Percentiles rank a stretch among this genome's conserved stretches.
Conservation (phyloP, 2,113 vertebrate genomes). For the Triplophysa rosa region DNA sequence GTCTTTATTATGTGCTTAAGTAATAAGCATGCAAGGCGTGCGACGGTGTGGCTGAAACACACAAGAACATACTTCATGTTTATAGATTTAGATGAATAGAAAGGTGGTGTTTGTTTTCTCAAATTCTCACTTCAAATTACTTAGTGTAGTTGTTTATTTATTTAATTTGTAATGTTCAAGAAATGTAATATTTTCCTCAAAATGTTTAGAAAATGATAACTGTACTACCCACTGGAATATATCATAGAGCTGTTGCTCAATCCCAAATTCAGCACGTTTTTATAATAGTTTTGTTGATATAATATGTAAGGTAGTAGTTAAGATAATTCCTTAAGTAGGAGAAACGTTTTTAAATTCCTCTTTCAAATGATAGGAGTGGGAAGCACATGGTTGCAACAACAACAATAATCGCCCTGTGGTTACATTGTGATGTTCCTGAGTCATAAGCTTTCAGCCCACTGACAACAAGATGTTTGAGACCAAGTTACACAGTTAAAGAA, state of each 20-base stretch:
- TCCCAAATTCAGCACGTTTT: slow-evolving; percentile 10
- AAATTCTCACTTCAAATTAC: no score
- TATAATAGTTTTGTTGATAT: slow-evolving; percentile 25
- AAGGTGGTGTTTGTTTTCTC: no score
- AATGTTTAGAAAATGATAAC: no score
- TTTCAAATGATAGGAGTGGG: slow-evolving; percentile 40
- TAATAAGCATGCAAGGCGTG: not conserved
- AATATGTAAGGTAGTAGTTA: slow-evolving; percentile 44
- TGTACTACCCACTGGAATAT: not conserved
- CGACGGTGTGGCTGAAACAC: not conserved
- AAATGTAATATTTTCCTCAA: no score
- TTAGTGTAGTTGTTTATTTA: no score
- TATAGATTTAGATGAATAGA: no score
- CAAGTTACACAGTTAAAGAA: slow-evolving; percentile 40
- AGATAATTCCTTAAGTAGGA: slow-evolving; percentile 40
- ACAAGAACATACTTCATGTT: no score
- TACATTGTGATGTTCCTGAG: slow-evolving; percentile 81
- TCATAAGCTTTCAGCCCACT: slow-evolving; percentile 75
- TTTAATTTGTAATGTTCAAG: not conserved
- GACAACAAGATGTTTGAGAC: slow-evolving; percentile 52
- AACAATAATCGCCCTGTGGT: slow-evolving; percentile 44
- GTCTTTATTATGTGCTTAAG: slow-evolving; percentile 41
- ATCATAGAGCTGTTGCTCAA: not conserved
- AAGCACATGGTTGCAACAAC: slow-evolving; percentile 42
- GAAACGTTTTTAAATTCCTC: slow-evolving; percentile 33